These are phyloP conservation scores for Amphilophus citrinellus DNA, from an alignment of 2,113 vertebrate species.

Conservation along the genomic window DNA sequence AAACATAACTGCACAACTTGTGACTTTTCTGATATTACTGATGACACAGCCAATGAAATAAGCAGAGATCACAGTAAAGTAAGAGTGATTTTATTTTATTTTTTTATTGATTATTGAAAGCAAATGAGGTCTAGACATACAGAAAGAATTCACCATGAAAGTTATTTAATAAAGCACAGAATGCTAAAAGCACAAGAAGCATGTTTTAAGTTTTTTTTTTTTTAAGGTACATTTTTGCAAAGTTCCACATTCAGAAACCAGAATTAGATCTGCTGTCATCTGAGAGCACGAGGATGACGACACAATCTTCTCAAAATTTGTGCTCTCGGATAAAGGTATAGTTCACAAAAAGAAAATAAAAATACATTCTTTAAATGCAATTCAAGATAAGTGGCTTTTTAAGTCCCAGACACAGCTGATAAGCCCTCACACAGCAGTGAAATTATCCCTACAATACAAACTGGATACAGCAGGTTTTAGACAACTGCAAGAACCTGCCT, in stretches of 20 bases:
- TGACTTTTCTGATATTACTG: background rate
- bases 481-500: constrained; percentile 19
- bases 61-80: constrained; percentile 19
- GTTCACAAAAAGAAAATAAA: constrained; percentile 36
- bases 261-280: constrained; percentile 53
- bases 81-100: constrained; percentile 39
- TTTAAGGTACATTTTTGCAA: constrained; percentile 75
- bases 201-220: constrained; percentile 50
- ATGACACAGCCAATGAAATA: background rate
- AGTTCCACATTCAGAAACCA: constrained; percentile 76
- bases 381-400: constrained; percentile 31
- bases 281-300: constrained; percentile 64
- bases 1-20: background rate
- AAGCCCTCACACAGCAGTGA: constrained; percentile 22
- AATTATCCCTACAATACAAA: background rate
- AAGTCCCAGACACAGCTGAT: constrained; percentile 13
- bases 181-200: constrained; percentile 76
- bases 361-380: constrained; percentile 71
- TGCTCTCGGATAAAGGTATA: constrained; percentile 71
- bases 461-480: constrained; percentile 26
- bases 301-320: constrained; percentile 73
- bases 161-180: constrained; percentile 71
- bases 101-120: constrained; percentile 74
- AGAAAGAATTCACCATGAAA: constrained; percentile 68
- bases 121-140: constrained; percentile 71